Percentiles rank a stretch among this genome's conserved stretches.
Evolutionary conservation across 1,140 invertebrate species (phyloP).

Genomic region (Homarus americanus): DNA sequence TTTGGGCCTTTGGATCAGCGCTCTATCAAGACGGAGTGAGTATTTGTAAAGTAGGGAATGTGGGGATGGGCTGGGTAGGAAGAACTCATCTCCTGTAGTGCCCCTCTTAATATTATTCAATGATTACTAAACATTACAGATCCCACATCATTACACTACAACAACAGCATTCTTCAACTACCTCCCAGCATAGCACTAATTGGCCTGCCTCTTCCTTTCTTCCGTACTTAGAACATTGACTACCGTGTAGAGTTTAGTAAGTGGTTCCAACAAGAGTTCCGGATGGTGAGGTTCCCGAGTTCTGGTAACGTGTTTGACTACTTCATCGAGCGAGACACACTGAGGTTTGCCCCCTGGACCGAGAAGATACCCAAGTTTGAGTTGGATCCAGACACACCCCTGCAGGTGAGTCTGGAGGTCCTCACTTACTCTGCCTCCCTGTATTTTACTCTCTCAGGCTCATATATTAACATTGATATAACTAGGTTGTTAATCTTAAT

Average conservation of each 20-base stretch:
- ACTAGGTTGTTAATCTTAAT: too few relatives aligned
- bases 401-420: constrained; percentile 84
- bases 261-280: constrained; percentile 98
- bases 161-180: background rate
- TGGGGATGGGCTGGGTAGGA: too few relatives aligned
- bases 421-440: too few relatives aligned
- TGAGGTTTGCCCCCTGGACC: constrained; percentile 93
- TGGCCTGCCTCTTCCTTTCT: constrained; percentile 8
- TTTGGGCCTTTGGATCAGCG: constrained; percentile 97
- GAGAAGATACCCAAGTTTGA: constrained; percentile 94
- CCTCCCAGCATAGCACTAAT: background rate
- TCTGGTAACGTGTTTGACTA: constrained; percentile 97
- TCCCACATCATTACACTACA: too few relatives aligned
- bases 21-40: constrained; percentile 95
- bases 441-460: too few relatives aligned
- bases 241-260: constrained; percentile 97
- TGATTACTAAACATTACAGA: too few relatives aligned
- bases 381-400: constrained; percentile 92
- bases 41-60: background rate
- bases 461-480: too few relatives aligned
- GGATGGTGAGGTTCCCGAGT: constrained; percentile 93
- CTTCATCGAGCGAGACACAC: constrained; percentile 93
- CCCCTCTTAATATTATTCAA: background rate
- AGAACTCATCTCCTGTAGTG: background rate
- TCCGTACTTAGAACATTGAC: constrained; percentile 82